Conservation (phyloP, 2,113 vertebrate genomes). For the Callaeas wilsoni region DNA sequence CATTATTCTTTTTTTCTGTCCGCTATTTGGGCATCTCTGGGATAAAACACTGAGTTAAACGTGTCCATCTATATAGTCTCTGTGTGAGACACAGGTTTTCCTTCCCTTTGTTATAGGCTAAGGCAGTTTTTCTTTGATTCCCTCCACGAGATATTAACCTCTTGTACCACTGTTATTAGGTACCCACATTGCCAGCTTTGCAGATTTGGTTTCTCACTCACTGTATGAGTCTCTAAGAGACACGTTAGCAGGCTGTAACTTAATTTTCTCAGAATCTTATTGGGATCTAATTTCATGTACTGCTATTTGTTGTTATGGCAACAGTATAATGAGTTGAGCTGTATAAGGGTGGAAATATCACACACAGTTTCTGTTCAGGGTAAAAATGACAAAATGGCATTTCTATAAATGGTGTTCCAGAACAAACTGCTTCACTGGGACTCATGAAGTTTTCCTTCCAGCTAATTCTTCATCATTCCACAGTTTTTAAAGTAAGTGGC, state of each 20-base stretch:
- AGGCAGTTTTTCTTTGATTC: background rate
- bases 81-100: background rate
- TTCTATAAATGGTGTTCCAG: conserved; percentile 69
- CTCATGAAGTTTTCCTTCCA: conserved; percentile 48
- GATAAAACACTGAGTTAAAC: background rate
- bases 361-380: conserved; percentile 66
- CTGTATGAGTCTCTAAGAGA: conserved; percentile 27
- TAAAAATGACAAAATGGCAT: conserved; percentile 65
- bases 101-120: background rate
- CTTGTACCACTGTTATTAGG: background rate
- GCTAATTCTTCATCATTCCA: conserved; percentile 35
- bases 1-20: background rate
- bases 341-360: conserved; percentile 72
- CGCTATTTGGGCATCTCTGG: background rate
- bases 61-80: background rate
- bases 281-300: conserved; percentile 70
- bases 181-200: background rate
- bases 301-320: conserved; percentile 75
- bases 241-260: conserved; percentile 61
- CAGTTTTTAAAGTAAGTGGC: background rate
- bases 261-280: conserved; percentile 67
- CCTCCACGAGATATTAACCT: background rate
- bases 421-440: conserved; percentile 45
- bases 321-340: conserved; percentile 69
- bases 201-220: conserved; percentile 27